Base-by-base conservation (phyloP, 1,140 invertebrate species). In the Drosophila kanapiae region DNA sequence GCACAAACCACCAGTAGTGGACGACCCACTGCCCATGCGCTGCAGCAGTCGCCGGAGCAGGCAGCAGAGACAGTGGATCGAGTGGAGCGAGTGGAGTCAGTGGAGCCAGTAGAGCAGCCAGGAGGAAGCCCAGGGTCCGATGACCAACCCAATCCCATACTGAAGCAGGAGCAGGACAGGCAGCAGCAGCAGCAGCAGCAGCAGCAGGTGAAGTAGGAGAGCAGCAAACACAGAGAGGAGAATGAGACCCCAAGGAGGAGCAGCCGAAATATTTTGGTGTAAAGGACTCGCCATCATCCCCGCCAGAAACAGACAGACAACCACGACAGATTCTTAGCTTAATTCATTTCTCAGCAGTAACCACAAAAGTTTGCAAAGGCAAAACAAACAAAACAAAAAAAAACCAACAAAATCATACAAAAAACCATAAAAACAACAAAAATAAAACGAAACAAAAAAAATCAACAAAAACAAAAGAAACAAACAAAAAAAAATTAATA, bases 251-350 rank as follows among this genome's bases (percentile, higher is more conserved):
- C 0, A 29, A 53, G 18, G 4, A 56, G 35, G 2, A 38, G 33
- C 13, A 37, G 35, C 4, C 37, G 35, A 16, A 37, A 27, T 29
- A 29, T 4, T 29, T 53, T 8, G 29, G 49, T 35, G 29, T 49
- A 16, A 33, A 37, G 33, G 33, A 54, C 0, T 11, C n/a, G 29
- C 27, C 48, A 29, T n/a, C 29, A 51, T 33, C 29, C n/a, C 29
- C 29, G 49, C 49, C 31, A 53, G 49, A 16, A 53, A 13, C 51
- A 37, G 7, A 31, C 37, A 40, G 53, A 23, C 18, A 72, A 60
- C 69, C 68, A 74, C 57, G 56, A 67, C 53, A 76, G 74, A 75
- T 64, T 76, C 31, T 77, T 77, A 69, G 75, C 74, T 61, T 77
- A 77, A 56, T 68, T 76, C 43, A 61, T 35, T 59, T 67, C 18